Evolutionary conservation across 1,140 invertebrate species (phyloP).

Genomic region (Potamilus streckersoni): DNA sequence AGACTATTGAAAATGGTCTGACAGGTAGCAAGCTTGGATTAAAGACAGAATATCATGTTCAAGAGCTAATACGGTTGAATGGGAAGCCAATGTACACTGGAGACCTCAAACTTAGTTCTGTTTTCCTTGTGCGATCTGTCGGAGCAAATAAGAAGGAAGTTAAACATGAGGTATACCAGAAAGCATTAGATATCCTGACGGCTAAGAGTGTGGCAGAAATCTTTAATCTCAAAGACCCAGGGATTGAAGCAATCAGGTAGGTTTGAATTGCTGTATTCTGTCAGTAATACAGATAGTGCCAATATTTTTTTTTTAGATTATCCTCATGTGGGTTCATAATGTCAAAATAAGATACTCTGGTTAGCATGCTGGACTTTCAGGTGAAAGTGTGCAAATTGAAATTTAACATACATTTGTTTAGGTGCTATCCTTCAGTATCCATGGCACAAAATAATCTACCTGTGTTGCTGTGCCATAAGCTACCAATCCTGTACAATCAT

Average conservation of each 20-base stretch:
- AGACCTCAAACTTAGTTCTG: conserved; percentile 31
- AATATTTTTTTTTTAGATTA: not conserved
- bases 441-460: no score
- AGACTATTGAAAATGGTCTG: conserved; percentile 52
- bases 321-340: not conserved
- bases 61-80: conserved; percentile 43
- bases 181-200: conserved; percentile 42
- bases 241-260: conserved; percentile 43
- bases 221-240: conserved; percentile 44
- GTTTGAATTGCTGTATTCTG: not conserved
- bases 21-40: conserved; percentile 49
- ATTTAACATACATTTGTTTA: no score
- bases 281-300: not conserved
- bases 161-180: conserved; percentile 51
- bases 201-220: conserved; percentile 43
- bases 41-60: conserved; percentile 31
- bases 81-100: conserved; percentile 50
- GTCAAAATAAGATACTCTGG: no score
- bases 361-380: no score
- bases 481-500: no score
- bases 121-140: conserved; percentile 47
- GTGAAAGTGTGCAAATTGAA: no score
- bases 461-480: no score
- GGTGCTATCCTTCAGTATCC: no score
- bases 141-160: conserved; percentile 50